Evolutionary conservation across 2,113 vertebrate genomes (phyloP), one percentile per base, ranked within the genome.

Genomic region (Brevimyrus niger): DNA sequence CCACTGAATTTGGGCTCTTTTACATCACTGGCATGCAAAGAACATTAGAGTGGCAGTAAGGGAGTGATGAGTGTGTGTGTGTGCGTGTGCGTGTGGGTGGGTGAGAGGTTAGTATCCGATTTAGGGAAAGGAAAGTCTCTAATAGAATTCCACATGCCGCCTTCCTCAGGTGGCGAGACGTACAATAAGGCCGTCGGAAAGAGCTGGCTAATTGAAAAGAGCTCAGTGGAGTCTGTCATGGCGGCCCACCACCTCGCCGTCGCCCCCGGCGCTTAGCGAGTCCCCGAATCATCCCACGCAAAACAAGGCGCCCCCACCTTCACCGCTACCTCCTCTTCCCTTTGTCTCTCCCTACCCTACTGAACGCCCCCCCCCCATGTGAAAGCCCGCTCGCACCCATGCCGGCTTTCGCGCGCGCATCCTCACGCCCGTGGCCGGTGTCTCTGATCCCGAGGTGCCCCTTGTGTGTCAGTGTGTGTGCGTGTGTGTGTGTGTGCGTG

Each of bases 161-260:
- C 88, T 88, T 91, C 90, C 92, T 93, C 92, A 90, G 91, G 89
- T 91, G 90, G 87, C 87, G 87, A 86, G 65, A 90, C 23, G 89
- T 88, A 84, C 89, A 90, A 90, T 69, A 69, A 88, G 47, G 73
- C 83, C 87, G 88, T 50, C 82, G 87, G 82, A 88, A 92, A 87
- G 55, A 55, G 58, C 88, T 42, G 88, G 90, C 88, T 91, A 92
- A 91, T 92, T 91, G 91, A 92, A 91, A 91, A 91, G 88, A 90
- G 88, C 91, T 89, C 90, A 92, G 91, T 76, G 88, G 90, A 89
- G 91, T 35, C 88, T 82, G 89, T 90, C 90, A 88, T 51, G 31
- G 48, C 3, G 27, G 35, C 17, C 89, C 53, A 47, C 73, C 10
- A 4, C 51, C 82, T 51, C 50, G 44, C 73, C 9, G 51, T 88